Conservation (phyloP, 2,888 invertebrate genomes). For the Lycophotia porphyrea region DNA sequence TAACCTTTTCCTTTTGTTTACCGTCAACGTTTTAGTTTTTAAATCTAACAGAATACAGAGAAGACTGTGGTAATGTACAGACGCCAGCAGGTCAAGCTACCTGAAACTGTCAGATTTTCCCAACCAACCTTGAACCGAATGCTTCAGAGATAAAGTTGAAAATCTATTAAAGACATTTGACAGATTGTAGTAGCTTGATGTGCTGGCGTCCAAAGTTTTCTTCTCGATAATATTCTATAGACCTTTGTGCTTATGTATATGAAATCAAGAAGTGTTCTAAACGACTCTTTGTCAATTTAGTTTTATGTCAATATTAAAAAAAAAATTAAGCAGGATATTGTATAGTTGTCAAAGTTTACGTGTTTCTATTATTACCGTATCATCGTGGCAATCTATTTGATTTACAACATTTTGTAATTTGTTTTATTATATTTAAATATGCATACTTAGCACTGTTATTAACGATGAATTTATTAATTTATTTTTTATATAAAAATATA, state of each 20-base stretch:
- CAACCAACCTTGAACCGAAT: no score
- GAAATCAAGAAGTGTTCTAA: neutral
- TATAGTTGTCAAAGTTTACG: constrained; percentile 2
- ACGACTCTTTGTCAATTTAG: neutral
- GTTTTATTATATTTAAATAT: constrained; percentile 37
- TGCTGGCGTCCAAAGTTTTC: no score
- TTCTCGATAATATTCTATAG: neutral
- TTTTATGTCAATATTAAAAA: neutral
- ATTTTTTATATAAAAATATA: constrained; percentile 31
- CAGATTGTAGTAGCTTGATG: no score
- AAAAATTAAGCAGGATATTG: constrained; percentile 31
- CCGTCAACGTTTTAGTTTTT: neutral
- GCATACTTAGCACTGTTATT: constrained; percentile 45
- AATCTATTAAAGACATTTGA: no score
- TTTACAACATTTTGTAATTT: constrained; percentile 40
- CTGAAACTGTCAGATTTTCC: no score
- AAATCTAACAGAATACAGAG: neutral
- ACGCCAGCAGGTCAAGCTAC: no score
- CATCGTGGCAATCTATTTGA: constrained; percentile 30
- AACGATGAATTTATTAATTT: constrained; percentile 33
- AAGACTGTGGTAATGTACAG: no score
- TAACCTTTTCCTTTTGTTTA: neutral
- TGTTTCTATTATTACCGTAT: constrained; percentile 22
- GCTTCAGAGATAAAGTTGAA: no score
- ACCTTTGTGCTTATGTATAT: neutral